Percentiles rank a stretch among this genome's conserved stretches.
Evolutionary conservation across 2,113 vertebrate genomes (phyloP).

Genomic region (Megatriorchis doriae): DNA sequence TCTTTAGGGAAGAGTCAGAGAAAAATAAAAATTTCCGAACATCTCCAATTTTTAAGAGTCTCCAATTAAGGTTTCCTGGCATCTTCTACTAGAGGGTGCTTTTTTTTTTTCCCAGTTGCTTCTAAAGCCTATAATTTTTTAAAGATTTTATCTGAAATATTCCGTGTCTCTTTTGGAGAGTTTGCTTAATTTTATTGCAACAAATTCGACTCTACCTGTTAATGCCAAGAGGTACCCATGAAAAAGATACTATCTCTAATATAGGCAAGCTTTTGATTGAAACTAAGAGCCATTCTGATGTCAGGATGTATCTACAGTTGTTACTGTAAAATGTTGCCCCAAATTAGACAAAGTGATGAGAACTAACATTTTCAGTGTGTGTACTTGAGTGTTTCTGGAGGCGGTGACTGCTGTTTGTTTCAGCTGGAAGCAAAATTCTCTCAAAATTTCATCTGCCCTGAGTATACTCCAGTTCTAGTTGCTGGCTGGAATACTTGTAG

Average conservation of each 20-base stretch:
- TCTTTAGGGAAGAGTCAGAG: background rate
- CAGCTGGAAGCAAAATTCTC: background rate
- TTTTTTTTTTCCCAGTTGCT: background rate
- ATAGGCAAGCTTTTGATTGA: background rate
- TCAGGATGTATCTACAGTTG: background rate
- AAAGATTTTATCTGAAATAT: background rate
- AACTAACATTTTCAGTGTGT: background rate
- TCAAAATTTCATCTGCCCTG: background rate
- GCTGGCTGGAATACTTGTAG: background rate
- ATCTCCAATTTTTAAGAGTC: background rate
- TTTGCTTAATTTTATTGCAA: background rate
- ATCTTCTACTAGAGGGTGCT: background rate
- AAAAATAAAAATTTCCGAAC: background rate
- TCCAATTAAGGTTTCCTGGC: background rate
- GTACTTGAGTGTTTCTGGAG: background rate
- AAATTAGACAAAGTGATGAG: background rate
- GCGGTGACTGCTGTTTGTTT: background rate
- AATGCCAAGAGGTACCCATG: background rate
- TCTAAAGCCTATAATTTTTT: background rate
- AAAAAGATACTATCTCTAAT: background rate
- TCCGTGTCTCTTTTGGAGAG: background rate
- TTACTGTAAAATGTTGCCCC: background rate
- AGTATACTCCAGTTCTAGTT: background rate
- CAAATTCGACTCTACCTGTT: background rate
- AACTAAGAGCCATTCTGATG: background rate